Evolutionary conservation across 30 jellyfish, hydroid and myxozoan species (phyloP).

Genomic region (Aurelia aurita): DNA sequence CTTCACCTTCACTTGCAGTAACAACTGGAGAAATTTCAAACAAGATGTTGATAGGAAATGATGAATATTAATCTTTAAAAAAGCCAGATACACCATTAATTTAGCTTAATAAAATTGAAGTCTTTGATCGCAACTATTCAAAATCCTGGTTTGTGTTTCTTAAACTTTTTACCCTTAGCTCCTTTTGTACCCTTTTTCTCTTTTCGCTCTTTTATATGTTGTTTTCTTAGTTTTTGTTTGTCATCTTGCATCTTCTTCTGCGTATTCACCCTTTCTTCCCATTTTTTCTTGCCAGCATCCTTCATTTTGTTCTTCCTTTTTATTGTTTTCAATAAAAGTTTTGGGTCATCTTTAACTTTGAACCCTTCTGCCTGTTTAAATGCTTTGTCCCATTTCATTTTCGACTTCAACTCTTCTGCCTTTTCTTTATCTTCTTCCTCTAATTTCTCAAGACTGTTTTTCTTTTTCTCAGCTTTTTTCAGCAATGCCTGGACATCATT

Average conservation of each 20-base stretch:
- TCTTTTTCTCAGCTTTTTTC: constrained; percentile 77
- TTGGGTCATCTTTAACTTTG: constrained; percentile 95
- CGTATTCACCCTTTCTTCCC: constrained; percentile 88
- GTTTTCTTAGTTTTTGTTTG: constrained; percentile 79
- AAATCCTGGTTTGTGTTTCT: constrained; percentile 73
- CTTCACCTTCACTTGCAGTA: too few species aligned
- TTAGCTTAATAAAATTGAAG: background rate
- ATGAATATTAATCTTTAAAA: too few species aligned
- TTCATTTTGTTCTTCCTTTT: constrained; percentile 82
- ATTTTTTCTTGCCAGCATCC: constrained; percentile 71
- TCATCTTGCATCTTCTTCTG: constrained; percentile 80
- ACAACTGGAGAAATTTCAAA: too few species aligned
- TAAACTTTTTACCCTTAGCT: constrained; percentile 37
- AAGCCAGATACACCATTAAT: too few species aligned
- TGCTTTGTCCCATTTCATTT: constrained; percentile 89
- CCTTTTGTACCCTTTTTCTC: constrained; percentile 65
- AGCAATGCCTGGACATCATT: constrained; percentile 62
- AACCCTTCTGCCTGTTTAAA: constrained; percentile 93
- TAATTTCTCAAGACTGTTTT: constrained; percentile 62
- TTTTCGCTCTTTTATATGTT: constrained; percentile 82
- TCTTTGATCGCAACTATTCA: background rate
- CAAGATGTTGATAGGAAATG: too few species aligned
- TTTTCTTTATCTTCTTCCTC: constrained; percentile 74
- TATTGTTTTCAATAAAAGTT: constrained; percentile 79
- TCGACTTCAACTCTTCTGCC: constrained; percentile 75